These are phyloP conservation scores for Alfaro cultratus DNA, from an alignment of 2,797 vertebrate species.

Conservation along the genomic window DNA sequence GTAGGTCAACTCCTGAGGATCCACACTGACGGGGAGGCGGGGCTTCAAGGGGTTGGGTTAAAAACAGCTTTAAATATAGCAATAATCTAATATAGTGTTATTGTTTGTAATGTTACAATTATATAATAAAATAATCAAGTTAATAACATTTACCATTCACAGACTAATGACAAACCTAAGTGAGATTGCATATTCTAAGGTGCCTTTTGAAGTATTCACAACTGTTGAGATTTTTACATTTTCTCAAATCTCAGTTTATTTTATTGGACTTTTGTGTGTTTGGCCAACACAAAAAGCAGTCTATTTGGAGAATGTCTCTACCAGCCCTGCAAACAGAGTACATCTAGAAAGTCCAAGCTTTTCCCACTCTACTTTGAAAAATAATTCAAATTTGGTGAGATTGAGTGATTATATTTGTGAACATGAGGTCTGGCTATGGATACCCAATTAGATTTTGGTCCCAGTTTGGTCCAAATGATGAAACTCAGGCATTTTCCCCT, in stretches of 20 bases:
- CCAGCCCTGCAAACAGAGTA: not conserved
- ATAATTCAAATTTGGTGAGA: not conserved
- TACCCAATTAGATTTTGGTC: no score
- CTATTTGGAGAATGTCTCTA: not conserved
- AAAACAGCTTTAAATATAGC: not conserved
- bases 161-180: not conserved
- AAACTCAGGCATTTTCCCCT: not conserved
- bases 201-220: not conserved
- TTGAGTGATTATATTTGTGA: not conserved
- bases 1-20: slow-evolving; percentile 82
- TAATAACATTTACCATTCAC: not conserved
- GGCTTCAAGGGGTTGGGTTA: slow-evolving; percentile 76
- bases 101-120: not conserved
- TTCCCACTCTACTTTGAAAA: not conserved
- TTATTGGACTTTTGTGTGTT: not conserved
- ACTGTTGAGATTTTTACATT: not conserved
- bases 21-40: slow-evolving; percentile 82
- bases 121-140: not conserved
- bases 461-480: not conserved
- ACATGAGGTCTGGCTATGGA: no score
- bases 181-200: not conserved
- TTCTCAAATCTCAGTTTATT: not conserved
- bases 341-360: not conserved
- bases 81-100: not conserved
- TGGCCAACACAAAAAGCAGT: not conserved